Percentiles rank a stretch among this genome's conserved stretches.
These are phyloP conservation scores for Basileuterus tristriatus DNA, from an alignment of 2,797 vertebrate genomes.

Conservation along the genomic window DNA sequence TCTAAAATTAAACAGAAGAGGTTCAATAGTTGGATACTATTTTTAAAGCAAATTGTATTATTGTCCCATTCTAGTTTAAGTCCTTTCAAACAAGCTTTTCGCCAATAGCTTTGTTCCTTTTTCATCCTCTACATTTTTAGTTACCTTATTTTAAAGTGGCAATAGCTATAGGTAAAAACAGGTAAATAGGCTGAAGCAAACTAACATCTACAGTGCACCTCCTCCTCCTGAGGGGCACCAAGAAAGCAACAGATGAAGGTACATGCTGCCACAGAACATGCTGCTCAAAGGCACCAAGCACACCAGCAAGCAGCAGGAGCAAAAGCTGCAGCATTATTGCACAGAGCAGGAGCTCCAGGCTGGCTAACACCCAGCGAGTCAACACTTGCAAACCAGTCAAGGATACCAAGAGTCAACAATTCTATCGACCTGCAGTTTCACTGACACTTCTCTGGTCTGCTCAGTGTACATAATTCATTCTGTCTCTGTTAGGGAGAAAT, in stretches of 20 bases:
- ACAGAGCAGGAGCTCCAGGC: neutral
- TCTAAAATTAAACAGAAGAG: neutral
- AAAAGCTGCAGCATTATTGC: neutral
- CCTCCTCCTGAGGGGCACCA: neutral
- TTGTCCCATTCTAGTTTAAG: neutral
- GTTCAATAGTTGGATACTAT: neutral
- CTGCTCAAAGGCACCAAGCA: neutral
- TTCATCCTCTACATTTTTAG: neutral
- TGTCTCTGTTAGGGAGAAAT: neutral
- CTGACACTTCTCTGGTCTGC: neutral
- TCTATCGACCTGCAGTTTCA: neutral
- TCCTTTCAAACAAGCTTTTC: neutral
- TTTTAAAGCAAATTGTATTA: neutral
- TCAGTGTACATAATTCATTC: neutral
- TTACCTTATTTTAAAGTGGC: neutral
- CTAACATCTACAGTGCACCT: neutral
- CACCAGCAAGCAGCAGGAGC: rapidly evolving
- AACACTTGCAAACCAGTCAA: neutral
- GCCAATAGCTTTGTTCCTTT: neutral
- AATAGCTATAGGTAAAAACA: neutral
- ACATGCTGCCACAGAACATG: neutral
- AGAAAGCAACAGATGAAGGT: neutral
- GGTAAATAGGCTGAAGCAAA: neutral
- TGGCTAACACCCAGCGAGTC: neutral
- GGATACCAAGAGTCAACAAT: neutral